Percentiles rank a stretch among this genome's conserved stretches.
These are phyloP conservation scores for Anagrus nilaparvatae DNA, from an alignment of 1,140 invertebrate species.

Conservation along the genomic window DNA sequence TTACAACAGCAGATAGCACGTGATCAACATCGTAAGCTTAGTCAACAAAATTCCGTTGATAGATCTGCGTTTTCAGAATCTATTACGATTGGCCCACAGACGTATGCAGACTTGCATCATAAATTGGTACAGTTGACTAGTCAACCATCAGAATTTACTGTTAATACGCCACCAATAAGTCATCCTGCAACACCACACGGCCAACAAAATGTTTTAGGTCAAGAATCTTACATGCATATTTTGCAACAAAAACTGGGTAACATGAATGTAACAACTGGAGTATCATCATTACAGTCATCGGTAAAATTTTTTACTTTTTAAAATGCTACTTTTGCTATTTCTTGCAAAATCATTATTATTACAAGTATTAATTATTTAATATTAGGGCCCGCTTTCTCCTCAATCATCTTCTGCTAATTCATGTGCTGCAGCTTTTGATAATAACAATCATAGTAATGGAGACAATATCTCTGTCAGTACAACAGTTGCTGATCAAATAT, in stretches of 20 bases:
- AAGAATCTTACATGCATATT: slow-evolving; percentile 48
- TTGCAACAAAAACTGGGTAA: slow-evolving; percentile 51
- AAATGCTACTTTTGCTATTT: not conserved
- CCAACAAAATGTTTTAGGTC: slow-evolving; percentile 34
- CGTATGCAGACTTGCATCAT: slow-evolving; percentile 46
- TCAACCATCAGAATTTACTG: slow-evolving; percentile 42
- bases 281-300: slow-evolving; percentile 7
- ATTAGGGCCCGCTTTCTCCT: slow-evolving; percentile 40
- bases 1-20: slow-evolving; percentile 30
- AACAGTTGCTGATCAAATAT: slow-evolving; percentile 14
- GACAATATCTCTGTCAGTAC: slow-evolving; percentile 4
- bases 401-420: slow-evolving; percentile 39
- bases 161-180: slow-evolving; percentile 41
- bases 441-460: slow-evolving; percentile 12
- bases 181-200: slow-evolving; percentile 49
- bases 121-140: slow-evolving; percentile 46
- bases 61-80: slow-evolving; percentile 18
- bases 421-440: slow-evolving; percentile 12
- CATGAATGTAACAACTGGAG: slow-evolving; percentile 36
- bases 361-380: slow-evolving; percentile 13
- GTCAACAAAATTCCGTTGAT: slow-evolving; percentile 45
- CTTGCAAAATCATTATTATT: slow-evolving; percentile 5
- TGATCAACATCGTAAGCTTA: slow-evolving; percentile 37
- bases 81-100: slow-evolving; percentile 34
- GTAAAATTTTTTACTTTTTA: not conserved